A percentile compares a stretch with the other conserved stretches of the same genome.
Conservation (phyloP, 2,113 vertebrate species). For the Tamias sibiricus region DNA sequence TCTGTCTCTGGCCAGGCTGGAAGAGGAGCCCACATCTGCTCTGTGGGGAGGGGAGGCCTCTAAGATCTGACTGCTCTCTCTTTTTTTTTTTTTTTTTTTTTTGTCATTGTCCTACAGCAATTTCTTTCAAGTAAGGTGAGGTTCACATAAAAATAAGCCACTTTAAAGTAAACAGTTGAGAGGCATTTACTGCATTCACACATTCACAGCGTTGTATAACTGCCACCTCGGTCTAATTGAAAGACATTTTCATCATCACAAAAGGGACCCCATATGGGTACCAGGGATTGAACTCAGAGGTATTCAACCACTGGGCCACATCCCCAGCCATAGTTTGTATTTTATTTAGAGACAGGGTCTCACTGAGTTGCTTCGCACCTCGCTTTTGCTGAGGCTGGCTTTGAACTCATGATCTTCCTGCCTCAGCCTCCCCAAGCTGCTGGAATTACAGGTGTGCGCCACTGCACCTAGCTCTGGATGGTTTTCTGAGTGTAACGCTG, state of each 20-base stretch:
- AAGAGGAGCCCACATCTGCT: background rate
- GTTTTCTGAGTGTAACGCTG: background rate
- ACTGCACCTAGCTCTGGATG: too few species aligned
- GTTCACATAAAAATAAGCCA: background rate
- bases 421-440: too few species aligned
- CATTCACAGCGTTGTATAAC: background rate
- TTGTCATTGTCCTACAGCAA: background rate
- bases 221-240: background rate
- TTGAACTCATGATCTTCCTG: too few species aligned
- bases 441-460: too few species aligned
- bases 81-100: background rate
- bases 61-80: background rate
- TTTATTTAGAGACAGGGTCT: too few species aligned
- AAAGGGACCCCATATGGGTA: too few species aligned
- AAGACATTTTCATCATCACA: background rate
- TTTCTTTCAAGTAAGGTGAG: background rate
- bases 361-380: too few species aligned
- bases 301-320: too few species aligned
- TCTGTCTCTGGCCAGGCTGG: background rate
- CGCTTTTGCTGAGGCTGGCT: too few species aligned
- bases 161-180: background rate
- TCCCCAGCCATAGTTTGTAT: too few species aligned
- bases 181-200: background rate
- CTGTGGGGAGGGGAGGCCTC: background rate
- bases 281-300: too few species aligned